Evolutionary conservation across 2,113 vertebrate species (phyloP), one percentile per base, ranked within the genome.

Genomic region (Leucopsar rothschildi): DNA sequence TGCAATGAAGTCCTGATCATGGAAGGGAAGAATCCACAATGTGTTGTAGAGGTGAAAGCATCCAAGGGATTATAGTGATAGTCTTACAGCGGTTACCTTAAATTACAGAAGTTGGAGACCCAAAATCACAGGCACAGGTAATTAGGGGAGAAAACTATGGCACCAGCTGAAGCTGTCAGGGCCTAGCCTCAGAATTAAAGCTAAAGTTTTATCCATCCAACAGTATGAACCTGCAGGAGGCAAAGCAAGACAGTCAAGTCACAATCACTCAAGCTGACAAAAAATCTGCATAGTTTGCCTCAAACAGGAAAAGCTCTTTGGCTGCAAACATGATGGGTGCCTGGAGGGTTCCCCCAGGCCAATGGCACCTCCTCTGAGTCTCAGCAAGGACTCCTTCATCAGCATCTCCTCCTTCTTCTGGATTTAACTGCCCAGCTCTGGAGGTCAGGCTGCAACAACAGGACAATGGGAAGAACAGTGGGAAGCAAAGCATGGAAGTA

Each of bases 401-500:
- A 39, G 12, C 21, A 84, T 17, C 20, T 81, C 19, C 22, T 84
- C 5, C 24, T 75, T 66, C 56, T 64, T 73, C 55, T 66, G 33
- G 3, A 27, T 55, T 57, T 70, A 61, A 23, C 22, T n/a, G 14
- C 13, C 15, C 12, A 33, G 14, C 7, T 39, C n/a, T 35, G 27
- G 60, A 55, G 25, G 40, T 10, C 15, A 52, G 12, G 28, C 5
- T 39, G 18, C 15, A 44, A 15, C 11, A 78, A 24, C 12, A 37
- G 28, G 27, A 31, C 5, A 35, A 2, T 6, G 5, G 19, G 8
- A 81, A 24, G 5, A 19, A 22, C 1, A 28, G 11, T 4, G 14
- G n/a, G 25, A 75, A 35, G 8, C 8, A 45, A 5, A 2, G 1
- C 0, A 0, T n/a, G 27, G 65, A 75, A 89, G 15, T 20, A n/a